Evolutionary conservation across 2,797 vertebrate genomes (phyloP).

Genomic region (Alfaro cultratus): DNA sequence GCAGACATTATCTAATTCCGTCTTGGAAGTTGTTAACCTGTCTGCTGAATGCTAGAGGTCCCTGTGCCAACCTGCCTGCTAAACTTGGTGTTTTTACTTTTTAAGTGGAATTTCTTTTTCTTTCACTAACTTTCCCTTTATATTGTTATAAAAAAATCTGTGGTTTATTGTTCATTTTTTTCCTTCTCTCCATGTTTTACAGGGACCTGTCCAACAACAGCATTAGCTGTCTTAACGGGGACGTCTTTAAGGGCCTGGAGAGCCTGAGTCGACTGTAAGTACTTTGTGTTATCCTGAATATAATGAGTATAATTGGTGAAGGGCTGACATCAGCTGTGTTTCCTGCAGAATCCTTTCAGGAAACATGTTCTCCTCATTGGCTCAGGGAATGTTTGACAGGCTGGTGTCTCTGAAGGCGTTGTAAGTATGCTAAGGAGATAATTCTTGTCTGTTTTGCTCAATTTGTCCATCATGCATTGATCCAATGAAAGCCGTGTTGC

Average conservation of each 20-base stretch:
- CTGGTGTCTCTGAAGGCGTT: constrained; percentile 89
- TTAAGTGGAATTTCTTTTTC: not conserved
- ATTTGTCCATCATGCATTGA: not conserved
- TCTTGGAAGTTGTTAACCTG: constrained; percentile 63
- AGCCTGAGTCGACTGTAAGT: constrained; percentile 94
- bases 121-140: not conserved
- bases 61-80: constrained; percentile 52
- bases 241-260: constrained; percentile 92
- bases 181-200: constrained; percentile 30
- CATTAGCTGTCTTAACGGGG: constrained; percentile 93
- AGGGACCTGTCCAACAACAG: constrained; percentile 97
- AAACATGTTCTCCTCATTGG: constrained; percentile 93
- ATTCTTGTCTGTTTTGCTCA: not conserved
- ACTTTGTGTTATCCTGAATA: constrained; percentile 1
- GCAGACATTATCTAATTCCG: constrained; percentile 55
- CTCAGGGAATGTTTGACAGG: constrained; percentile 93
- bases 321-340: not conserved
- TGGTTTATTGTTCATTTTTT: not conserved
- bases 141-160: not conserved
- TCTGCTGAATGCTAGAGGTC: constrained; percentile 36
- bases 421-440: constrained; percentile 84
- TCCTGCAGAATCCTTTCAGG: constrained; percentile 91
- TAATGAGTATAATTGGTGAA: not conserved
- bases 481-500: not conserved
- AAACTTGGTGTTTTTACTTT: constrained; percentile 11